These are phyloP conservation scores for Polydrusus cervinus DNA, from an alignment of 2,888 invertebrate species.

Conservation along the genomic window DNA sequence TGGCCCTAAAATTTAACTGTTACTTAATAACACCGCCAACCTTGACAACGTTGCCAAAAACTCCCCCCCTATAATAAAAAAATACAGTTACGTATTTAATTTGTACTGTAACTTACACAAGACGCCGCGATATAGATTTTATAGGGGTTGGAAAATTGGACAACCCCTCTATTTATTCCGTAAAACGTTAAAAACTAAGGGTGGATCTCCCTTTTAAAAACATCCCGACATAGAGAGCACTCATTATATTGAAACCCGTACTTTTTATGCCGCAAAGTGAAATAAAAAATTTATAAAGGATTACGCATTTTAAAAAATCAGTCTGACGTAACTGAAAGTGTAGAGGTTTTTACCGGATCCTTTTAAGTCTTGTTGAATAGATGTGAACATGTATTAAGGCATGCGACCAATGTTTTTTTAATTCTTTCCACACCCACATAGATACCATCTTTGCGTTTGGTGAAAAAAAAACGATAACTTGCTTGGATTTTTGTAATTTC, in stretches of 20 bases:
- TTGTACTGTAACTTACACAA: constrained; percentile 19
- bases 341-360: background rate
- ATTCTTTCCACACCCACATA: too few species aligned
- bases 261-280: constrained; percentile 37
- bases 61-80: constrained; percentile 11
- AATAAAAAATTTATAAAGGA: constrained; percentile 44
- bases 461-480: too few species aligned
- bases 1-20: too few species aligned
- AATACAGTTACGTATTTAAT: constrained; percentile 10
- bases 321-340: constrained; percentile 35
- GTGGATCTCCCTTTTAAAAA: constrained; percentile 30
- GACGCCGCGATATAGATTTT: constrained; percentile 21
- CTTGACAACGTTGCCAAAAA: background rate
- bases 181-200: constrained; percentile 38
- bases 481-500: too few species aligned
- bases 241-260: constrained; percentile 45
- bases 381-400: too few species aligned
- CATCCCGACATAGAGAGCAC: constrained; percentile 21
- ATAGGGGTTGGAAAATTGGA: constrained; percentile 9
- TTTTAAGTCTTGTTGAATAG: background rate
- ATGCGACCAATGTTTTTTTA: too few species aligned
- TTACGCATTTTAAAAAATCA: constrained; percentile 31
- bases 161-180: constrained; percentile 40
- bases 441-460: too few species aligned
- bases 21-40: background rate